phyloP scores from a whole-genome alignment of 2,888 invertebrate species.

The Oxycera nigricornis region DNA sequence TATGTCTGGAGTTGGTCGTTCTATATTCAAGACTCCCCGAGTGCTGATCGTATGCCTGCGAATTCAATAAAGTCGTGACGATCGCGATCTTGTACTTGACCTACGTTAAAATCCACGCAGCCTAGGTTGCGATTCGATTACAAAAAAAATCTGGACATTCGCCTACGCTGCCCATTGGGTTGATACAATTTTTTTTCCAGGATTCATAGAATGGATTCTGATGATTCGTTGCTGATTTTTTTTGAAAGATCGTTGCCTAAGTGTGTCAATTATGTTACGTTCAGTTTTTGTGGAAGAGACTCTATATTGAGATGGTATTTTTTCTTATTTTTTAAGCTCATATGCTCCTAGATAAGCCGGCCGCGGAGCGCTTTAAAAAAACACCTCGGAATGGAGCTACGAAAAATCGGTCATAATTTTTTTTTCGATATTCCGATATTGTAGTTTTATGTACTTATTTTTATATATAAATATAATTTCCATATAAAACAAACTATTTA shows the following conservation, averaged over 20 bases:
- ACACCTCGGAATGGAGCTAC: too few relatives aligned
- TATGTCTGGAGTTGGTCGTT: slow-evolving; percentile 7
- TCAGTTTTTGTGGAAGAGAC: too few relatives aligned
- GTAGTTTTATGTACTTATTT: too few relatives aligned
- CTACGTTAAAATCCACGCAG: slow-evolving; percentile 25
- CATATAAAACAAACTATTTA: too few relatives aligned
- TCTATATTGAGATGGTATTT: too few relatives aligned
- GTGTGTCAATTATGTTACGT: background rate
- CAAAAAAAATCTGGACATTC: background rate
- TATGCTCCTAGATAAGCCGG: too few relatives aligned
- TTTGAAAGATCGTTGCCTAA: background rate
- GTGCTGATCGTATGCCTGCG: background rate
- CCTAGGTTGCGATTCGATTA: too few relatives aligned
- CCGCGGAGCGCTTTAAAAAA: too few relatives aligned
- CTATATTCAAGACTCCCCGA: slow-evolving; percentile 1
- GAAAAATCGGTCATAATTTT: too few relatives aligned
- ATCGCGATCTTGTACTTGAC: slow-evolving; percentile 38
- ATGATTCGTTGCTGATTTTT: background rate
- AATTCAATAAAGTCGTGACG: slow-evolving; percentile 26
- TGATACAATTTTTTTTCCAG: background rate
- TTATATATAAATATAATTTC: too few relatives aligned
- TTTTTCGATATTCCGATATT: too few relatives aligned
- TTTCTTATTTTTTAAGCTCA: too few relatives aligned
- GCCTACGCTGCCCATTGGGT: background rate
- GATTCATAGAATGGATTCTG: background rate